phyloP scores from a whole-genome alignment of 2,113 vertebrate genomes.

The Ochotona curzoniae region DNA sequence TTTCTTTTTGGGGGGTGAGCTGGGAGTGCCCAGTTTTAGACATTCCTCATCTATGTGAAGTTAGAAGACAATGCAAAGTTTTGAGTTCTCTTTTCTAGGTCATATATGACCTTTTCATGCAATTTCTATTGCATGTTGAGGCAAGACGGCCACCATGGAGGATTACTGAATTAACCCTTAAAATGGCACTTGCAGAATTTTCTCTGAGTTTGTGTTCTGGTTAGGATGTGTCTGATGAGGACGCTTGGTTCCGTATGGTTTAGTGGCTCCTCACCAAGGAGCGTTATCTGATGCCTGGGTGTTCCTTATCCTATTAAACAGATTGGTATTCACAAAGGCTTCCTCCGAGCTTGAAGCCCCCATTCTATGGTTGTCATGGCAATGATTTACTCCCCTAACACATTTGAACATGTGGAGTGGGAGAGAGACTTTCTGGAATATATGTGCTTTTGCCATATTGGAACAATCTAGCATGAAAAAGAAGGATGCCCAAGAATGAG shows the following conservation, averaged over 20 bases:
- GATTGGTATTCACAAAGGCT: constrained; percentile 45
- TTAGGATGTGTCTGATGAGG: constrained; percentile 53
- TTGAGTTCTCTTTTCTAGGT: constrained; percentile 13
- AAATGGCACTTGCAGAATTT: constrained; percentile 34
- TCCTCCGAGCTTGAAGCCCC: neutral
- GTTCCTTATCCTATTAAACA: constrained; percentile 40
- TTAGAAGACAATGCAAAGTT: constrained; percentile 52
- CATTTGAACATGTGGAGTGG: neutral
- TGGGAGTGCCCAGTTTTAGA: neutral
- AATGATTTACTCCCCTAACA: constrained; percentile 49
- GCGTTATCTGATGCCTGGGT: constrained; percentile 29
- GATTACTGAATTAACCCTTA: constrained; percentile 46
- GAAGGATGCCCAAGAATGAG: constrained; percentile 43
- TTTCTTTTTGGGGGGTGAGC: constrained; percentile 17
- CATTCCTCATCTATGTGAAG: neutral
- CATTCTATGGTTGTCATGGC: constrained; percentile 58
- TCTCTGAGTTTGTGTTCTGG: neutral
- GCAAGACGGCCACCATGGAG: neutral
- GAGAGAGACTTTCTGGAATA: constrained; percentile 24
- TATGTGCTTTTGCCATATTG: constrained; percentile 6
- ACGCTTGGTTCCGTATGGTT: constrained; percentile 54
- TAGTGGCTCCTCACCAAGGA: constrained; percentile 57
- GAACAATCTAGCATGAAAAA: constrained; percentile 48
- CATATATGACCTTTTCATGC: constrained; percentile 22
- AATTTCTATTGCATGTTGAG: neutral